A percentile compares a stretch with the other conserved stretches of the same genome.
phyloP scores from a whole-genome alignment of 2,113 vertebrate genomes.

The Hydropotes inermis region DNA sequence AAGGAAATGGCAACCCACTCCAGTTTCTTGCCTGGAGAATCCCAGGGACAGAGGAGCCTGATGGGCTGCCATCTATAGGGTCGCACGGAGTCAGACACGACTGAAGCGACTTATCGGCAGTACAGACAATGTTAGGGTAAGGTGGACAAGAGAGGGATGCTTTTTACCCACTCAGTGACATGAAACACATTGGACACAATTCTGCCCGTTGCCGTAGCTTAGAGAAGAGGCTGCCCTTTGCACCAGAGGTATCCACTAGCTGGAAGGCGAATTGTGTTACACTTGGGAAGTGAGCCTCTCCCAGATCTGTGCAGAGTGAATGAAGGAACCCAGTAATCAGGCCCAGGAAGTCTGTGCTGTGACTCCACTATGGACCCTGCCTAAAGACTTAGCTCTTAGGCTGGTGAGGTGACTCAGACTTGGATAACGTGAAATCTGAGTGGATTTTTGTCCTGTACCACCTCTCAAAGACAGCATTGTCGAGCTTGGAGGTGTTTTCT shows the following conservation, averaged over 20 bases:
- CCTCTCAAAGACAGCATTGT: background rate
- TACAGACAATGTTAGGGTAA: background rate
- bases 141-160: background rate
- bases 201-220: background rate
- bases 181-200: background rate
- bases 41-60: background rate
- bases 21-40: background rate
- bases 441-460: background rate
- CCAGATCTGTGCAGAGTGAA: background rate
- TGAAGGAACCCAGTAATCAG: background rate
- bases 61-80: background rate
- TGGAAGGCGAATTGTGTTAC: background rate
- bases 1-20: background rate
- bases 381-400: background rate
- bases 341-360: background rate
- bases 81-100: background rate
- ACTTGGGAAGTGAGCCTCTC: background rate
- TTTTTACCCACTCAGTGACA: background rate
- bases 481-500: background rate
- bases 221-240: background rate
- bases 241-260: fast-evolving
- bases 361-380: background rate
- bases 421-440: background rate
- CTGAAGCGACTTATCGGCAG: background rate
- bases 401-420: background rate